Conservation (phyloP, 2,797 vertebrate genomes). For the Antennarius maculatus region DNA sequence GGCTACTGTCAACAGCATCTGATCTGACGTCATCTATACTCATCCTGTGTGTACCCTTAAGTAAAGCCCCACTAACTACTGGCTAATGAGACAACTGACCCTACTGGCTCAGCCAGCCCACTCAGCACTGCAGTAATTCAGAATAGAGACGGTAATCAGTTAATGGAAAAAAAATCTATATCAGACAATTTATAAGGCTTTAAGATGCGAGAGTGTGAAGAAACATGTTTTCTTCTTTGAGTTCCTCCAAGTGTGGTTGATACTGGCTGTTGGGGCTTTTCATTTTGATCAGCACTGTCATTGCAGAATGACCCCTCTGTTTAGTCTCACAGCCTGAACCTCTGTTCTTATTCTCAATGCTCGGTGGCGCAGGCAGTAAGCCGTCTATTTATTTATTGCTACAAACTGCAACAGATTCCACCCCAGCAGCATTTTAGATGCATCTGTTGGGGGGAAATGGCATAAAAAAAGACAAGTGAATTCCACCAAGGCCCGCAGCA, state of each 20-base stretch:
- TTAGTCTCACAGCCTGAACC: conserved; percentile 23
- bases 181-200: conserved; percentile 36
- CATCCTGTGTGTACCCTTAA: conserved; percentile 16
- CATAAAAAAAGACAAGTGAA: conserved; percentile 47
- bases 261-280: conserved; percentile 18
- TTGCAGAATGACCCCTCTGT: conserved; percentile 30
- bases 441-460: conserved; percentile 29
- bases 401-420: conserved; percentile 38
- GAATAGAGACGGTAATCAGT: conserved; percentile 49
- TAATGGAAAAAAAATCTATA: conserved; percentile 51
- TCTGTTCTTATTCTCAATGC: conserved; percentile 21
- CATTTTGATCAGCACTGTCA: conserved; percentile 32
- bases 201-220: conserved; percentile 32
- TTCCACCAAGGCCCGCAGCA: conserved; percentile 53
- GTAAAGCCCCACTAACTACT: conserved; percentile 28
- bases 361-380: conserved; percentile 9
- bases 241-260: conserved; percentile 1
- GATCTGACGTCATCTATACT: conserved; percentile 34
- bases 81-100: conserved; percentile 60
- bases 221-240: conserved; percentile 23
- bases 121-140: conserved; percentile 49
- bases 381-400: conserved; percentile 54
- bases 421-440: conserved; percentile 37
- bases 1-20: conserved; percentile 24
- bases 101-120: conserved; percentile 37